Conservation (phyloP, 2,797 vertebrate genomes). For the Ctenopoma multispine region DNA sequence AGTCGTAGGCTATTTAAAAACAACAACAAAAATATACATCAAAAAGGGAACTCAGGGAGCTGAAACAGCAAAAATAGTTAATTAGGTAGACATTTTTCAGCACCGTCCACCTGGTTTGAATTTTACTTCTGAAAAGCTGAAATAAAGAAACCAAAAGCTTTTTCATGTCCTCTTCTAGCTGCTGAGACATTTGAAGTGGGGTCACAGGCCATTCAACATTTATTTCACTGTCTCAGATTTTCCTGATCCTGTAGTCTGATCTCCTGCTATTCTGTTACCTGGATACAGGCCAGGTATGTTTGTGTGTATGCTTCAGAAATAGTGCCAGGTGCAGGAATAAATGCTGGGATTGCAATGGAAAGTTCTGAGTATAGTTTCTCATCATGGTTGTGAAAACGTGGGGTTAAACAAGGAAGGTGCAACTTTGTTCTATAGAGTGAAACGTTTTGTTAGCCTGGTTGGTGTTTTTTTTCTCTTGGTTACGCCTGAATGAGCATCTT, state of each 20-base stretch:
- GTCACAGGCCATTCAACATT: conserved; percentile 36
- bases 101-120: conserved; percentile 7
- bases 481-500: conserved; percentile 2
- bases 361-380: conserved; percentile 61
- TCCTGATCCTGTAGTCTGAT: conserved; percentile 39
- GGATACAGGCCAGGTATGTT: conserved; percentile 75
- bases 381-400: conserved; percentile 33
- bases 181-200: neutral
- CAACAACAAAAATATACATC: conserved; percentile 19
- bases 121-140: neutral
- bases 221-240: conserved; percentile 15
- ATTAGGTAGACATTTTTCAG: no score
- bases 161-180: neutral
- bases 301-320: conserved; percentile 65
- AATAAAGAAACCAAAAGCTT: neutral
- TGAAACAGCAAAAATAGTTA: conserved; percentile 9
- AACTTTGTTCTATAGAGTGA: conserved; percentile 14
- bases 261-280: conserved; percentile 72
- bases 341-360: conserved; percentile 55
- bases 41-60: conserved; percentile 18
- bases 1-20: neutral
- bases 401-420: conserved; percentile 30
- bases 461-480: neutral
- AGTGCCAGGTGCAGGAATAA: conserved; percentile 49
- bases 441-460: neutral